phyloP scores from a whole-genome alignment of 2,113 vertebrate genomes.

The Osmerus eperlanus region DNA sequence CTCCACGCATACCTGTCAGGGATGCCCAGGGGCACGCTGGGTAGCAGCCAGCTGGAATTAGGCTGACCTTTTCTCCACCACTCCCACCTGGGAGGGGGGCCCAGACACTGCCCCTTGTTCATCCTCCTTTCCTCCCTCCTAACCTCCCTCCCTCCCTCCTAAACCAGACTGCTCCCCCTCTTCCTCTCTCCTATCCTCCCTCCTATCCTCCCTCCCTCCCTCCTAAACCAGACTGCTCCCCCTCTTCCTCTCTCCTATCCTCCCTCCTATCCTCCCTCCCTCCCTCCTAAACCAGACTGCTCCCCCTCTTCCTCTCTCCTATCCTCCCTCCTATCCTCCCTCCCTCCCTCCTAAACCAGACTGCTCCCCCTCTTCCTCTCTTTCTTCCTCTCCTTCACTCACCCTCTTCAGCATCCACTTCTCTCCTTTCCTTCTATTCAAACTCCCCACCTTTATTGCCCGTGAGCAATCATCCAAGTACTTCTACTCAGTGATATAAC shows the following conservation, averaged over 20 bases:
- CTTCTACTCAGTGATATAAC: too few species aligned
- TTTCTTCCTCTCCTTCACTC: not conserved
- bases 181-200: not conserved
- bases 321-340: not conserved
- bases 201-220: not conserved
- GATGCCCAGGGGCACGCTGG: slow-evolving; percentile 32
- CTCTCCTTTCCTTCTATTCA: not conserved
- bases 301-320: not conserved
- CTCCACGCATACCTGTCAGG: too few species aligned
- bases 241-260: not conserved
- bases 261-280: not conserved
- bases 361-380: not conserved
- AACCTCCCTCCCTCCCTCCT: not conserved
- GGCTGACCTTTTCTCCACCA: slow-evolving; percentile 56
- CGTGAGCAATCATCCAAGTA: too few species aligned
- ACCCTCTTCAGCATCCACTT: not conserved
- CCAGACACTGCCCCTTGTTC: not conserved
- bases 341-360: not conserved
- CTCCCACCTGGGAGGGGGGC: slow-evolving; percentile 31
- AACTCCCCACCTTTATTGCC: not conserved
- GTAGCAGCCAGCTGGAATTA: slow-evolving; percentile 52
- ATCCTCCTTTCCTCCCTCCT: not conserved
- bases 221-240: too few species aligned
- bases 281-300: not conserved
- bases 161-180: too few species aligned